Base-by-base conservation (phyloP, 2,113 vertebrate genomes). In the Microcebus lehilahytsara region DNA sequence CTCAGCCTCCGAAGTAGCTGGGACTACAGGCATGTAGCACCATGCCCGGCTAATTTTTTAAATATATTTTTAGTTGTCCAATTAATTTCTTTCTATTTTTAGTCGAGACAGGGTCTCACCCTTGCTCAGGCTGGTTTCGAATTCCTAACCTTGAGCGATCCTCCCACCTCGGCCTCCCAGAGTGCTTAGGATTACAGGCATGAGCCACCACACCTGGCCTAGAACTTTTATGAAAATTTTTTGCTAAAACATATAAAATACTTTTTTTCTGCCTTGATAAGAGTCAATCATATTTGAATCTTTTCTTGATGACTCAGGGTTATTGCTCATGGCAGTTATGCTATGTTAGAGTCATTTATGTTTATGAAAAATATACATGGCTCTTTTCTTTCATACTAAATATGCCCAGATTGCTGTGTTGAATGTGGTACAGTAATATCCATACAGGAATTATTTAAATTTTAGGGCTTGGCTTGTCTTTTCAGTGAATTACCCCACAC, bases 251-350 rank as follows among this genome's bases (percentile, higher is more conserved):
- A 23, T 81, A 14, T 86, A 74, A 60, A 79, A 60, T 79, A 27
- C 12, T 93, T 93, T 11, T 77, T 79, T 93, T 96, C 85, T 95
- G 32, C 69, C 40, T 78, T 95, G 22, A 49, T 93, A 83, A 87
- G n/a, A 89, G 27, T 85, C 53, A 86, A 9, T 16, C 13, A 49
- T 60, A 85, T 93, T 89, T 95, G 25, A 93, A 92, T 49, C 19
- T 96, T 93, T 96, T 78, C 67, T 75, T 95, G 14, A 78, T 93
- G 32, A 71, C 14, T 89, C 17, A 49, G n/a, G 17, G 9, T 91
- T 93, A 80, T 34, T 79, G 32, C 42, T 97, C 78, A 49, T 64
- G 34, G 89, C 34, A 85, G 6, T 56, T 86, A 11, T 25, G 9
- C 77, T 92, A 1, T 58, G 4, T 93, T 86, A 93, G 23, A 69